A percentile compares a stretch with the other conserved stretches of the same genome.
phyloP scores from a whole-genome alignment of 1,140 invertebrate species.

The Magallana gigas region DNA sequence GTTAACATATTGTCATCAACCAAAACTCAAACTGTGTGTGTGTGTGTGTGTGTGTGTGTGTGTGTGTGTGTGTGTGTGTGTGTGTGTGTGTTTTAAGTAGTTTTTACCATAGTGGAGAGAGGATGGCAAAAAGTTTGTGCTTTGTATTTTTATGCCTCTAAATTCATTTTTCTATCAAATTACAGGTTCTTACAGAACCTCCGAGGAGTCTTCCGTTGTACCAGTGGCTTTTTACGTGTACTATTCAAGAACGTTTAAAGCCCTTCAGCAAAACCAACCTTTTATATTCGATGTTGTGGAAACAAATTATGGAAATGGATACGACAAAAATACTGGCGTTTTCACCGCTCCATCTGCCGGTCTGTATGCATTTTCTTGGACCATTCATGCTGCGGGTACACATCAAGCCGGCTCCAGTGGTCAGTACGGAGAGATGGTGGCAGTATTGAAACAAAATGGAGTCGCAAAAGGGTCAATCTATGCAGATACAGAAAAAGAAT shows the following conservation, averaged over 20 bases:
- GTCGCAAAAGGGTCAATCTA: neutral
- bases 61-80: no score
- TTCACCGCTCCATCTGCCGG: neutral
- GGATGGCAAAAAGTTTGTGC: no score
- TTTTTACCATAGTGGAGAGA: no score
- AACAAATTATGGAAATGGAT: neutral
- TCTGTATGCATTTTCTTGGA: neutral
- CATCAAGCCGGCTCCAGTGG: neutral
- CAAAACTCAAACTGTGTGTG: no score
- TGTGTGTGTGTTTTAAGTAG: no score
- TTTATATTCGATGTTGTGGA: neutral
- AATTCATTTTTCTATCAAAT: no score
- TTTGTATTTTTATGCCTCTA: no score
- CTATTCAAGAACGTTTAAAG: neutral
- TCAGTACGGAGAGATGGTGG: neutral
- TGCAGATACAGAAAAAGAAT: neutral
- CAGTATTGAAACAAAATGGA: neutral
- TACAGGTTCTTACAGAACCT: no score
- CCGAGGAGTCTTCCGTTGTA: no score
- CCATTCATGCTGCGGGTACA: neutral
- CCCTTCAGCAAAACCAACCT: neutral
- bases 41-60: no score
- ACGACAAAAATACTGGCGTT: neutral
- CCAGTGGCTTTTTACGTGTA: neutral
- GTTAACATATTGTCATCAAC: no score